Base-by-base conservation (phyloP, 2,888 invertebrate genomes). In the Acronicta leporina region DNA sequence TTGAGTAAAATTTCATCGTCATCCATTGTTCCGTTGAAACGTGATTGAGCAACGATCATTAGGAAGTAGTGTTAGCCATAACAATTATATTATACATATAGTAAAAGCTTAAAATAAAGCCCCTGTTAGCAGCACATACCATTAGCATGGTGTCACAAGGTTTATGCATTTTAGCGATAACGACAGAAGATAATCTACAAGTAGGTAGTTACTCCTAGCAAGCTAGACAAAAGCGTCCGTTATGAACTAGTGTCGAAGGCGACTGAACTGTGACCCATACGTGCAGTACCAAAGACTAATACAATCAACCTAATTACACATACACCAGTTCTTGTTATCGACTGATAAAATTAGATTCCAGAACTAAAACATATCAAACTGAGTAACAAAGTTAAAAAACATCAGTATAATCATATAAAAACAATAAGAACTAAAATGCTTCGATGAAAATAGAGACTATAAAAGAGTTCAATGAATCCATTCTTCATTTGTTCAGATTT, bases 261-360 rank as follows among this genome's bases (percentile, higher is more conserved):
- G 73, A 61, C 72, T 81, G 83, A 81, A 76, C 83, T 83, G 68
- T 84, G 85, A 85, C 85, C 86, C 79, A 76, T 72, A 73, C 67
- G 73, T 79, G 75, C 80, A 84, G 75, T 83, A 33, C 33, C 33
- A 4, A 80, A 68, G 80, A 73, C 82, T 78, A 80, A 85, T 82
- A 81, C 79, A 84, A 87, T 87, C 83, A 81, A 83, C 85, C 80
- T 83, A 79, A 81, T 85, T 61, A 75, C 35, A 60, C 38, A 62
- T 47, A 69, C 56, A 74, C 75, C 71, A 68, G 59, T 76, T 61
- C 66, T 68, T 69, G 74, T 71, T 68, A 63, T 74, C 59, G 14
- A 38, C 54, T 45, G 60, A 73, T 77, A 81, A 82, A 81, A 78
- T 65, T 55, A 72, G 65, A 63, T 51, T 60, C 48, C 33, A 11